These are phyloP conservation scores for Cistogaster globosa DNA, from an alignment of 2,888 invertebrate genomes.

Conservation along the genomic window DNA sequence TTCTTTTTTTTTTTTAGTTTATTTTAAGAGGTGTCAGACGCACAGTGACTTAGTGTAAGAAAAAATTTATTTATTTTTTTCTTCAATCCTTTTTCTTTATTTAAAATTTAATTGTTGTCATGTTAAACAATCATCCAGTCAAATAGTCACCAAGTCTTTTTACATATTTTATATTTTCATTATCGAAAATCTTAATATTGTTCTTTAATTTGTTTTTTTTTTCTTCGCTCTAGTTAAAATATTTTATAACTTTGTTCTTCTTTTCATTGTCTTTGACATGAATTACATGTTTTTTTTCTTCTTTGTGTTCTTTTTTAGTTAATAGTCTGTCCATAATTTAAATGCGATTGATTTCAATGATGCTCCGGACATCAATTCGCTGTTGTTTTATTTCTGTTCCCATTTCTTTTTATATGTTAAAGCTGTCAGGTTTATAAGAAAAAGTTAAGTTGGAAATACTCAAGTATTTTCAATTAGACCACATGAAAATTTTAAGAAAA, in stretches of 20 bases:
- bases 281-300: conserved; percentile 30
- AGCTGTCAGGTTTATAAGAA: conserved; percentile 30
- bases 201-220: conserved; percentile 3
- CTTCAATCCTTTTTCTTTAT: neutral
- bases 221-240: conserved; percentile 43
- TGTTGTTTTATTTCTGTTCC: conserved; percentile 29
- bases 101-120: conserved; percentile 32
- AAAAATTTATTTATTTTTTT: too few species aligned
- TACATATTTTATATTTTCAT: conserved; percentile 17
- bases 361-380: neutral
- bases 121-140: conserved; percentile 16
- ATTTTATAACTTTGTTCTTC: conserved; percentile 48
- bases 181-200: conserved; percentile 43
- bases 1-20: too few species aligned
- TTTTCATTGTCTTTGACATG: conserved; percentile 69
- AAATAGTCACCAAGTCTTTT: conserved; percentile 32
- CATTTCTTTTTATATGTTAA: conserved; percentile 2
- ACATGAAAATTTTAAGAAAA: conserved; percentile 39
- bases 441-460: conserved; percentile 46
- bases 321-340: conserved; percentile 13
- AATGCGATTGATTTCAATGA: conserved; percentile 30
- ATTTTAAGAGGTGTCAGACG: too few species aligned
- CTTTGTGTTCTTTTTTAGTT: too few species aligned
- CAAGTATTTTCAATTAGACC: conserved; percentile 44
- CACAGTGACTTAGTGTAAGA: too few species aligned